Percentiles rank a stretch among this genome's conserved stretches.
These are phyloP conservation scores for Rhineura floridana DNA, from an alignment of 2,113 vertebrate species.

Conservation along the genomic window DNA sequence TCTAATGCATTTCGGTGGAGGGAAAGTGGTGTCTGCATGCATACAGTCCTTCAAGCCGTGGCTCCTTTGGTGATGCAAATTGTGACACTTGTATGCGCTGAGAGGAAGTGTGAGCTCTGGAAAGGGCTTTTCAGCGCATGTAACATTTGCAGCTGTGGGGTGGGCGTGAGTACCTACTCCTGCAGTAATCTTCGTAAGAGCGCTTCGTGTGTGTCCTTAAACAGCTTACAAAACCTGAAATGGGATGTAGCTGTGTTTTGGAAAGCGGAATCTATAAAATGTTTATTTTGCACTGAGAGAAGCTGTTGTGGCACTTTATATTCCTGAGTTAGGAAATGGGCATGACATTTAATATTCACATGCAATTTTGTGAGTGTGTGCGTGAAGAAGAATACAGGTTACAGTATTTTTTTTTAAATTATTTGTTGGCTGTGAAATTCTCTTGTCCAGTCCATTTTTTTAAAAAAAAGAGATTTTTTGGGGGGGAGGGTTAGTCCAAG, in stretches of 20 bases:
- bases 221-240: background rate
- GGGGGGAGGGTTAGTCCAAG: constrained; percentile 16
- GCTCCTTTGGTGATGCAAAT: background rate
- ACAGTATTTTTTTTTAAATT: background rate
- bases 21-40: background rate
- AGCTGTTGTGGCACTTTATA: constrained; percentile 20
- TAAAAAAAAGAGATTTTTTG: too few relatives aligned
- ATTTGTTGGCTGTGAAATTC: background rate
- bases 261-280: constrained; percentile 16
- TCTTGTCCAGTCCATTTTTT: background rate
- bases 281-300: constrained; percentile 15
- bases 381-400: background rate
- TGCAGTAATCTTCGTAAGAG: background rate
- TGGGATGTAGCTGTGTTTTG: background rate
- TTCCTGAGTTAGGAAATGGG: constrained; percentile 16
- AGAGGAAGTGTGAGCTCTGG: too few relatives aligned
- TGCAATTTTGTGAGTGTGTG: background rate
- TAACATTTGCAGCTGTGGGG: too few relatives aligned
- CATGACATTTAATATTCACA: constrained; percentile 8
- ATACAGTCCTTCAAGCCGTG: too few relatives aligned
- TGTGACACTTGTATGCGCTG: background rate
- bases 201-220: background rate
- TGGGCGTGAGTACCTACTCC: too few relatives aligned
- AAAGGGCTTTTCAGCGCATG: too few relatives aligned
- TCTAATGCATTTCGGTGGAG: background rate